Percentiles rank a stretch among this genome's conserved stretches.
Conservation (phyloP, 2,113 vertebrate genomes). For the Phyllostomus discolor region DNA sequence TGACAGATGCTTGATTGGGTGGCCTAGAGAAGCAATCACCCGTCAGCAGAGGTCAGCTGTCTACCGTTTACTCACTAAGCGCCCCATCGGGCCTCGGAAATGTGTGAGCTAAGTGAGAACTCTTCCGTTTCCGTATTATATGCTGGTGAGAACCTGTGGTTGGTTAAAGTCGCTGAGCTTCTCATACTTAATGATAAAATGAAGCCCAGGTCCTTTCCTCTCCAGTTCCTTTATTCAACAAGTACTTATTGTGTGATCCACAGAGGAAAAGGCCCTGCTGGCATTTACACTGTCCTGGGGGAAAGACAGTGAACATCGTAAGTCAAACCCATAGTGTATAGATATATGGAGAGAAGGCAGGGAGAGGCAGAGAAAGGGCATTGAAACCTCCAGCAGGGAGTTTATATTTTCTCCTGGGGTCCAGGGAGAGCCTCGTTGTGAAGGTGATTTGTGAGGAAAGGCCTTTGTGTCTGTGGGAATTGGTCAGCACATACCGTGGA, state of each 20-base stretch:
- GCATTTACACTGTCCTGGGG: background rate
- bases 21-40: background rate
- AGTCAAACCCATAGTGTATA: background rate
- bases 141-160: background rate
- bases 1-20: background rate
- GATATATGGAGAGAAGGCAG: background rate
- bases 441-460: background rate
- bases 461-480: background rate
- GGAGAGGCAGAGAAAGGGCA: background rate
- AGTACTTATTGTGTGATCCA: background rate
- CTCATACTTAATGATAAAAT: background rate
- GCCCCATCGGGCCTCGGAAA: background rate
- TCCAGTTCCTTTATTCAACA: background rate
- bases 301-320: background rate
- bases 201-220: background rate
- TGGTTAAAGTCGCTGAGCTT: background rate
- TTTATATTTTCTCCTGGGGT: background rate
- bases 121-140: background rate
- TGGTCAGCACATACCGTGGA: fast-evolving
- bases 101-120: background rate
- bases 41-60: background rate
- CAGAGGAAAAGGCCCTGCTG: background rate
- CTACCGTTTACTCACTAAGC: background rate
- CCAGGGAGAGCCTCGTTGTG: background rate
- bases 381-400: background rate